Conservation (phyloP, 1,140 invertebrate species). For the Drosophila pandora region DNA sequence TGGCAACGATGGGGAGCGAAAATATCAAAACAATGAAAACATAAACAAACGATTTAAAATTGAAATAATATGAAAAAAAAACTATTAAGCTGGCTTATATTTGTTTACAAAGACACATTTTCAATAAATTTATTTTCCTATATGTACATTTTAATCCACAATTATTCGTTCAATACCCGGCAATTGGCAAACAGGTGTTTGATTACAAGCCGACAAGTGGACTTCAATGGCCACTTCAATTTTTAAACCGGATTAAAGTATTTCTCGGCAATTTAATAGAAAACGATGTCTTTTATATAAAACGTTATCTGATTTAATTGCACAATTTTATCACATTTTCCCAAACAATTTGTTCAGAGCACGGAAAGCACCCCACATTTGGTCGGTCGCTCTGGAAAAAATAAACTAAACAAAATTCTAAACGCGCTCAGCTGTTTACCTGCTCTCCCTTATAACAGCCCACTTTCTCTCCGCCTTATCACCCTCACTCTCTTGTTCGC, state of each 20-base stretch:
- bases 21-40: constrained; percentile 22
- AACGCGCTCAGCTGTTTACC: constrained; percentile 54
- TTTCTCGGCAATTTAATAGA: constrained; percentile 8
- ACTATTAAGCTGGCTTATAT: too few relatives aligned
- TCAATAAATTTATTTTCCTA: background rate
- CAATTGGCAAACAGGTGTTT: constrained; percentile 53
- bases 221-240: constrained; percentile 12
- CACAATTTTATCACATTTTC: constrained; percentile 12
- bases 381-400: constrained; percentile 21
- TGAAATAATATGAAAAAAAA: background rate
- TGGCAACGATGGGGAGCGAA: constrained; percentile 47
- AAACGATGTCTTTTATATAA: background rate
- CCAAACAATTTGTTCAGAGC: constrained; percentile 12
- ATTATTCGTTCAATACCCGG: background rate
- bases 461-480: constrained; percentile 8
- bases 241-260: constrained; percentile 10
- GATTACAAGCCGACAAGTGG: constrained; percentile 8
- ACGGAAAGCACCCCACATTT: constrained; percentile 33
- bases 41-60: constrained; percentile 34
- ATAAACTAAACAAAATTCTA: constrained; percentile 48
- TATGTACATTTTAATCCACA: background rate
- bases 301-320: background rate
- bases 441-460: constrained; percentile 1
- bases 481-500: constrained; percentile 5
- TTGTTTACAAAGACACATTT: background rate